Base-by-base conservation (phyloP, 2,888 invertebrate species). In the Choristoneura rosaceana region DNA sequence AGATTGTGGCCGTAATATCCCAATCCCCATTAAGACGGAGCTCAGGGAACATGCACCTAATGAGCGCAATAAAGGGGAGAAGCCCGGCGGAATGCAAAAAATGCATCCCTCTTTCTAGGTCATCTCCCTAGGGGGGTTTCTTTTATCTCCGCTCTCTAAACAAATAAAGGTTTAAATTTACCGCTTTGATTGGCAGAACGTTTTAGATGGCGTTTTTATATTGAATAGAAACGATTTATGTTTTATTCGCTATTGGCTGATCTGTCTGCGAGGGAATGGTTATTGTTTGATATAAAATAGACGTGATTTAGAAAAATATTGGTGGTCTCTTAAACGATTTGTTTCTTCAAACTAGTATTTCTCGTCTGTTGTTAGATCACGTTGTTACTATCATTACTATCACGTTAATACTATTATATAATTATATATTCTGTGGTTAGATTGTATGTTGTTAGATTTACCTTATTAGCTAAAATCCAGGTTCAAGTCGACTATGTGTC, bases 101-200 rank as follows among this genome's bases (percentile, higher is more conserved):
- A 84, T 78, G 82, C 84, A 82, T 76, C 78, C 75, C 78, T 71
- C 73, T 84, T 87, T 87, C 84, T 88, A 84, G 88, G 89, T 87
- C 88, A 86, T 75, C 70, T 67, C 70, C 61, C 65, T 74, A 25
- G 75, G 75, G 76, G 79, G 10, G 77, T 78, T 7, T 82, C 81
- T 86, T 84, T 83, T 84, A 84, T 84, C 78, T 78, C 70, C 68
- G 73, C 81, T 59, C 75, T 81, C 76, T 81, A 85, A 86, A 84
- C 81, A 82, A 85, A 84, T 84, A 81, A 83, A 80, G 80, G 79
- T 75, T 50, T 45, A 74, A 84, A 81, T 80, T 76, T 77, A 77
- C 73, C 73, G 70, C 65, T 69, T 73, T 78, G 78, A 80, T 79
- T 81, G 76, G 74, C 70, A 69, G 66, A 78, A 47, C 74, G 47